These are phyloP conservation scores for Diphyllodes magnificus DNA, from an alignment of 2,113 vertebrate genomes.

Conservation along the genomic window DNA sequence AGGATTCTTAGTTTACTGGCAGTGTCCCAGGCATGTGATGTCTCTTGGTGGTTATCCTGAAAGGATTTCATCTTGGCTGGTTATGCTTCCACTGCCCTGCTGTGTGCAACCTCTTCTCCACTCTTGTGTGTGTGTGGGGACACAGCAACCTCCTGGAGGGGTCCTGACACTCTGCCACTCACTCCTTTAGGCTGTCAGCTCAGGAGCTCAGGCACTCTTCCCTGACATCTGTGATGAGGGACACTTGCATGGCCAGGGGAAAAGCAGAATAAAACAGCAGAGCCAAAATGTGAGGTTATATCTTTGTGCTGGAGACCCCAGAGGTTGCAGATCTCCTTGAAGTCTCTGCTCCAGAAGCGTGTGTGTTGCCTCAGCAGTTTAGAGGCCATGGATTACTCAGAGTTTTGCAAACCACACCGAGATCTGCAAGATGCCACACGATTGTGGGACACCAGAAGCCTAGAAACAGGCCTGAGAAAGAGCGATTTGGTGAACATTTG, in stretches of 20 bases:
- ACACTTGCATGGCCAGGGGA: not conserved
- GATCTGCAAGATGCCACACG: not conserved
- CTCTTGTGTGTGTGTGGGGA: rapidly evolving
- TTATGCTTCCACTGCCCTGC: not conserved
- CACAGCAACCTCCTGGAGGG: not conserved
- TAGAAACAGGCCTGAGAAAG: not conserved
- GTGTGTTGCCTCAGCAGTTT: not conserved
- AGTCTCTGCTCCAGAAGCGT: not conserved
- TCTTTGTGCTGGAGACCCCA: not conserved
- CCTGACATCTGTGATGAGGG: not conserved
- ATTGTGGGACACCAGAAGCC: not conserved
- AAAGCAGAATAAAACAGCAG: not conserved
- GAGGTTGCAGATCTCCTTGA: not conserved
- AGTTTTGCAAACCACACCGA: not conserved
- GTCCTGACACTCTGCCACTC: not conserved
- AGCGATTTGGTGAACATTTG: not conserved
- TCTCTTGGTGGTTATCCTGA: not conserved
- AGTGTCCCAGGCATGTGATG: not conserved
- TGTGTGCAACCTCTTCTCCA: not conserved
- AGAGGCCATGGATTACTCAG: not conserved
- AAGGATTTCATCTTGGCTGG: not conserved
- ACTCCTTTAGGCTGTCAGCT: not conserved
- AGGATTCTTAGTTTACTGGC: not conserved
- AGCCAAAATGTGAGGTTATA: not conserved
- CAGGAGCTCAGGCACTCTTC: not conserved